Percentiles rank a stretch among this genome's conserved stretches.
These are phyloP conservation scores for pig (Sus scrofa) DNA, from an alignment of 2,113 vertebrate species.

Conservation along the genomic window DNA sequence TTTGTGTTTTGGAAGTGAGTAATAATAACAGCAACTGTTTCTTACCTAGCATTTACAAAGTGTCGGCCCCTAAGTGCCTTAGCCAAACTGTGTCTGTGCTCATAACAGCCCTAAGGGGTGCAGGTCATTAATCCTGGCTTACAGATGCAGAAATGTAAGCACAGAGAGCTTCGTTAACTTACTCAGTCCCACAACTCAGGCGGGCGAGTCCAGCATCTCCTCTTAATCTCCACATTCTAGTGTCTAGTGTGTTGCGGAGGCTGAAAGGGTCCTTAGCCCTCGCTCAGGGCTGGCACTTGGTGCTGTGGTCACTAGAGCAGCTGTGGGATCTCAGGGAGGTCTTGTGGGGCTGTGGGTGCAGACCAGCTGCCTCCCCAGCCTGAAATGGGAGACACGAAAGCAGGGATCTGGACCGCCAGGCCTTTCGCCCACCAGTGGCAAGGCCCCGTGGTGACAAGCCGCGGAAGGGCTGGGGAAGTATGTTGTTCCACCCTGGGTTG, in stretches of 20 bases:
- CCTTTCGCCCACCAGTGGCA: not conserved
- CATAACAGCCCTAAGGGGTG: not conserved
- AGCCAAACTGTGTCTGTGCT: accelerated
- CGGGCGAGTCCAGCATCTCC: too few species aligned
- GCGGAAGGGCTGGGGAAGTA: not conserved
- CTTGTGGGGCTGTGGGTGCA: not conserved
- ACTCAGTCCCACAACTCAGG: not conserved
- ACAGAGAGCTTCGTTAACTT: not conserved
- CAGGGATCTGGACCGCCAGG: too few species aligned
- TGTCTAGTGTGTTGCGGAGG: not conserved
- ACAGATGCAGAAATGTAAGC: not conserved
- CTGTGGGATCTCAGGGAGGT: not conserved
- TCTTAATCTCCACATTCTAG: accelerated
- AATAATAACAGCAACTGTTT: not conserved
- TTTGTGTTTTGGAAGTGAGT: not conserved
- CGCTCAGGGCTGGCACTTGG: not conserved
- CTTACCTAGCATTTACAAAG: not conserved
- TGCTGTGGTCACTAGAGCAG: not conserved
- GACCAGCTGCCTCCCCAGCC: not conserved
- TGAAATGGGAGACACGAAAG: not conserved
- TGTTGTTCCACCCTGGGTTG: not conserved
- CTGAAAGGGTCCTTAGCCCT: not conserved
- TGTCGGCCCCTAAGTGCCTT: not conserved
- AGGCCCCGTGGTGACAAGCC: not conserved
- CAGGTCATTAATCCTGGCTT: not conserved